These are phyloP conservation scores for Aplysia californica DNA, from an alignment of 1,140 invertebrate genomes.

Conservation along the genomic window DNA sequence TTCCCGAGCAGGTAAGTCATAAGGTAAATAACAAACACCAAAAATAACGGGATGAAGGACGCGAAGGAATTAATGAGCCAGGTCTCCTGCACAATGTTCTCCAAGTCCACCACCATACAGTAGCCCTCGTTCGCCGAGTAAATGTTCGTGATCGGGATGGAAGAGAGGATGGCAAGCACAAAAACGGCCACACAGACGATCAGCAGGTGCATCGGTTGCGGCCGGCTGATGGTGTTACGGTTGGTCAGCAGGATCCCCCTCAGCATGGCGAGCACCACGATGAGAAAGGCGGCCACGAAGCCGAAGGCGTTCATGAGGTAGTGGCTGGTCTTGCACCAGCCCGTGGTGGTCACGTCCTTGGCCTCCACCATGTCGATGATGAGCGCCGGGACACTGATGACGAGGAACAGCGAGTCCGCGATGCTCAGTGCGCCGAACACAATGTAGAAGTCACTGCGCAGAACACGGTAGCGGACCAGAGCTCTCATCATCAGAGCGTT, in stretches of 20 bases:
- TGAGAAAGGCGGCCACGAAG: conserved; percentile 50
- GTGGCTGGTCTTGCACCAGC: conserved; percentile 53
- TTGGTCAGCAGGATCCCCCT: conserved; percentile 55
- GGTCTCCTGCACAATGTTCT: conserved; percentile 38
- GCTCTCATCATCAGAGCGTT: conserved; percentile 55
- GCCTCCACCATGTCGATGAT: conserved; percentile 42
- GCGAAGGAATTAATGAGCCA: conserved; percentile 50
- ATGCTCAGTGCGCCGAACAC: conserved; percentile 48
- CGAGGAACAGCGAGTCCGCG: conserved; percentile 47
- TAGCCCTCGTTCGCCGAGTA: conserved; percentile 23
- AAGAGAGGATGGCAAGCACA: conserved; percentile 25
- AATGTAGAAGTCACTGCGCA: conserved; percentile 50
- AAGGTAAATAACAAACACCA: conserved; percentile 53
- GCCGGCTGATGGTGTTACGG: conserved; percentile 32
- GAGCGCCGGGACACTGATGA: conserved; percentile 46
- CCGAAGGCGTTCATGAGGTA: conserved; percentile 45
- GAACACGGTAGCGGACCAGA: conserved; percentile 42
- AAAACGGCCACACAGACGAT: conserved; percentile 24
- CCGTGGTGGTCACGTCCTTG: conserved; percentile 18
- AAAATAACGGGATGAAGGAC: conserved; percentile 47
- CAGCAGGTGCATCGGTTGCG: conserved; percentile 36
- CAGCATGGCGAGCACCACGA: conserved; percentile 55
- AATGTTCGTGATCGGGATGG: conserved; percentile 29
- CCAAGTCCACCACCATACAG: not conserved
- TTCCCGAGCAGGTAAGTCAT: conserved; percentile 50